A percentile compares a stretch with the other conserved stretches of the same genome.
Conservation (phyloP, 1,140 invertebrate genomes). For the Trachymyrmex septentrionalis region DNA sequence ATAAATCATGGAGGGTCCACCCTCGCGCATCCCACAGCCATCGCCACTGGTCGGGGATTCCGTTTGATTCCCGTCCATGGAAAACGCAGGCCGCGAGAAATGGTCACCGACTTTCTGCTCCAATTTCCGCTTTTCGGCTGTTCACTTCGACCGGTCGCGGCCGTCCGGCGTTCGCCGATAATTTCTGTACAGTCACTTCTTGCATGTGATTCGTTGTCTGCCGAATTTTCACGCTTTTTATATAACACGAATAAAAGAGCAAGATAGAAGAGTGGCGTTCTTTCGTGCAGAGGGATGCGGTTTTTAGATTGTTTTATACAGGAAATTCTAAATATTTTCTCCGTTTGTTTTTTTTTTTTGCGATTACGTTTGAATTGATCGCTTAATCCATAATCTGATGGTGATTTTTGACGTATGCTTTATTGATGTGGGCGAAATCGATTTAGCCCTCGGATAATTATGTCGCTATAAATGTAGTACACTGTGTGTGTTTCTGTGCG, state of each 20-base stretch:
- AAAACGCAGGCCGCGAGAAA: conserved; percentile 48
- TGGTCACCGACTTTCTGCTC: conserved; percentile 60
- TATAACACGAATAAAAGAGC: not conserved
- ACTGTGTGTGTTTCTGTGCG: conserved; percentile 24
- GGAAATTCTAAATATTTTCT: not conserved
- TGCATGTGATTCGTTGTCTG: conserved; percentile 10
- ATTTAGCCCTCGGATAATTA: conserved; percentile 17
- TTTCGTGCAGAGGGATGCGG: not conserved
- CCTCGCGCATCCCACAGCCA: conserved; percentile 58
- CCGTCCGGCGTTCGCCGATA: conserved; percentile 49
- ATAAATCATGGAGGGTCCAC: conserved; percentile 79
- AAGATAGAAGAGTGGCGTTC: not conserved
- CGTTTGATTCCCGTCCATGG: conserved; percentile 68
- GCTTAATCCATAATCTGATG: not conserved
- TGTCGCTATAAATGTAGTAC: conserved; percentile 4
- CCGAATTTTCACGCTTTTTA: conserved; percentile 42
- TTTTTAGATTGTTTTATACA: conserved; percentile 14
- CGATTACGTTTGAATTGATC: not conserved
- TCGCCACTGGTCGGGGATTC: conserved; percentile 59
- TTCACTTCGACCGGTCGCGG: conserved; percentile 24
- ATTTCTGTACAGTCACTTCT: conserved; percentile 42
- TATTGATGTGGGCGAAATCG: conserved; percentile 10
- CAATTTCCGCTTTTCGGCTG: conserved; percentile 71
- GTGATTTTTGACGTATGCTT: not conserved
- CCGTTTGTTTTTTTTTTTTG: conserved; percentile 12